Base-by-base conservation (phyloP, 2,113 vertebrate genomes). In the Sorex fumeus region DNA sequence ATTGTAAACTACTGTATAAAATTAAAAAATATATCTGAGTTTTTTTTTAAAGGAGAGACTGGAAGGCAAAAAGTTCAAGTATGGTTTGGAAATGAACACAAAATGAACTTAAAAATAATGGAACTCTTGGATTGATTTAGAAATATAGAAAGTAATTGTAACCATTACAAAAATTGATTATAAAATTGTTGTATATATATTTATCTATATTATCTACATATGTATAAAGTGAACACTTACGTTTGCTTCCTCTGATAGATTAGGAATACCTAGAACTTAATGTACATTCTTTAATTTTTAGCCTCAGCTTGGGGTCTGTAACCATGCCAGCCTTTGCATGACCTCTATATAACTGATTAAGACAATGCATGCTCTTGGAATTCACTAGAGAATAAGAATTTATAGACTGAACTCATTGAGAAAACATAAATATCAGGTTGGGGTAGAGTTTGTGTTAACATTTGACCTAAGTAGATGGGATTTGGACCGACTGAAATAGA, bases 211-310 rank as follows among this genome's bases (percentile, higher is more conserved):
- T 23, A 36, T 66, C n/a, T 50, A 72, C 11, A 25, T 43, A 36
- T 36, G 34, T 92, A 62, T 76, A 60, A 88, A 18, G 8, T 57
- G 40, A 62, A 78, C 80, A 60, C 10, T 67, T 75, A 27, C 12
- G 6, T 82, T 57, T 87, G 40, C 36, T 53, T 88, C n/a, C 30
- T 40, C 19, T 45, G 16, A 27, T 43, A 62, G 32, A 70, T n/a
- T n/a, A 76, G 40, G 10, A 16, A 0, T n/a, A n/a, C 40, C 87
- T 45, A 81, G 32, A 72, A 9, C 10, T 30, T 71, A 66, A 81
- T 81, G 69, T 91, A 72, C 40, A 45, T 40, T 23, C 88, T 88
- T 81, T 67, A 72, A 45, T 64, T 30, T 2, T 87, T 36, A 91
- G 45, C 45, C 75, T 94, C 67, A 80, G 50, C 45, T 64, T 8